A percentile compares a stretch with the other conserved stretches of the same genome.
Evolutionary conservation across 2,113 vertebrate species (phyloP).

Genomic region (Sander lucioperca): DNA sequence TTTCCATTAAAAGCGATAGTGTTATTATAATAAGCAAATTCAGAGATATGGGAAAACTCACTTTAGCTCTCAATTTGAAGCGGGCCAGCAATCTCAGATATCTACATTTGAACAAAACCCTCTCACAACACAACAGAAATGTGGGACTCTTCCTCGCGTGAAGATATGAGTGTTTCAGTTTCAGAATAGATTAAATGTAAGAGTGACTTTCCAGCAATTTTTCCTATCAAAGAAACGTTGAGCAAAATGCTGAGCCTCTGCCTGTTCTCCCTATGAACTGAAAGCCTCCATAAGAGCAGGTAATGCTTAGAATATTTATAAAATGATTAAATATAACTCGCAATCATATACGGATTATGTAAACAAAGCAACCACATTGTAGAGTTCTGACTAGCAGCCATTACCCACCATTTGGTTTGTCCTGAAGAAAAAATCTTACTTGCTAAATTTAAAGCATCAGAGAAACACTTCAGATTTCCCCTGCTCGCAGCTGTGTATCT

Average conservation of each 20-base stretch:
- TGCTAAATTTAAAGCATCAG: slow-evolving; percentile 31
- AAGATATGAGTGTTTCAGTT: background rate
- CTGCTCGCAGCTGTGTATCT: slow-evolving; percentile 13
- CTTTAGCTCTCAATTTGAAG: background rate
- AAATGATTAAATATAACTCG: background rate
- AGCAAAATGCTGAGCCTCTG: background rate
- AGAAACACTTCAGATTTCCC: slow-evolving; percentile 11
- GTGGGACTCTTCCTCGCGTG: background rate
- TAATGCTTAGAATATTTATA: background rate
- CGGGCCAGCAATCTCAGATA: background rate
- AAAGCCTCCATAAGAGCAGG: background rate
- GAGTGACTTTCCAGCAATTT: background rate
- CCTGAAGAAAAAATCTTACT: background rate
- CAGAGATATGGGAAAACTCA: background rate
- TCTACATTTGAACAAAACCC: background rate
- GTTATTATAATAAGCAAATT: slow-evolving; percentile 25
- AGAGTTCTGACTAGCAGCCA: background rate
- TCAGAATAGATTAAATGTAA: background rate
- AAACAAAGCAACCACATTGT: background rate
- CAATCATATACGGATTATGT: background rate
- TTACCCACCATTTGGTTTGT: background rate
- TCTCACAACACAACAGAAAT: background rate
- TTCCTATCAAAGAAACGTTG: slow-evolving; percentile 13
- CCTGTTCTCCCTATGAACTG: background rate
- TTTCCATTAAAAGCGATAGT: slow-evolving; percentile 1